Evolutionary conservation across 2,797 vertebrate species (phyloP), one percentile per base, ranked within the genome.

Genomic region (Arctocebus calabarensis): DNA sequence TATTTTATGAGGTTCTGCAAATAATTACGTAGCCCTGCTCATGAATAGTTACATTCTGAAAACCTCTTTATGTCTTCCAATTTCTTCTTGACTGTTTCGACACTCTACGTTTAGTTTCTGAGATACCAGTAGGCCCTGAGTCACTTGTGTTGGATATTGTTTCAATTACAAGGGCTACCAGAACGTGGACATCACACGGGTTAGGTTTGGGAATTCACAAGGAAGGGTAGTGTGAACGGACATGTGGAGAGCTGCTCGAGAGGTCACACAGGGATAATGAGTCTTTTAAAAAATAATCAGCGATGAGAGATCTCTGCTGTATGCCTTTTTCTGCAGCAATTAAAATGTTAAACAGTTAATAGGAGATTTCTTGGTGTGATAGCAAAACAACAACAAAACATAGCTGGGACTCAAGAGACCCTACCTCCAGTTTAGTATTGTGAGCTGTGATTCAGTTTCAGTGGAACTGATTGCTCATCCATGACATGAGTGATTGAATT

Each of bases 301-400:
- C 13, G 64, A 86, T 66, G 75, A 57, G 40, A 61, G 25, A 62
- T 84, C 16, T 1, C 37, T 81, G n/a, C 7, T 93, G 7, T 79
- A 45, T 91, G 17, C 59, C 45, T 90, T 94, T 93, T 94, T 90
- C 52, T 94, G 14, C 34, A 57, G 16, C 3, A 90, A 59, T 61
- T 94, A 90, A 85, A 52, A 55, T 74, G 95, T 96, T 93, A 92
- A 88, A 68, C 73, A 95, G 22, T 61, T 95, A 92, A 62, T 55
- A 85, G 57, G 37, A 57, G 8, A 43, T 25, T 88, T 45, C 34
- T 73, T 96, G 40, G 19, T 81, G 14, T 70, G 55, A 91, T 61
- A 66, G n/a, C 52, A 94, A 84, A 95, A 37, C 78, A 77, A 71
- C 71, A 88, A 81, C 7, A 91, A 90, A 86, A 78, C 32, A 75